Evolutionary conservation across 2,113 vertebrate genomes (phyloP).

Genomic region (Terrapene triunguis): DNA sequence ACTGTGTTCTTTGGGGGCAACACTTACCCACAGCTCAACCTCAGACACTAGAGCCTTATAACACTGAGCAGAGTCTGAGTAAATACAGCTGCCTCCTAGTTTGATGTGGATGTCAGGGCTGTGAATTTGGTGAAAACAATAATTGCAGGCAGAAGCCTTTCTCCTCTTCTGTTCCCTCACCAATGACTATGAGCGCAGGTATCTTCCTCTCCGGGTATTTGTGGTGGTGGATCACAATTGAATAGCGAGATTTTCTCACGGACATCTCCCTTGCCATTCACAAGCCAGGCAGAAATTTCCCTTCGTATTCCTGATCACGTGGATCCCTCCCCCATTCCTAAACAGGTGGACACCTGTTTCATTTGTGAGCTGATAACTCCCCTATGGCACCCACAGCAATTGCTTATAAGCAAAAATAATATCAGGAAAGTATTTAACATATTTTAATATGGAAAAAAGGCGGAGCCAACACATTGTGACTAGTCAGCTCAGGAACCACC

Average conservation of each 20-base stretch:
- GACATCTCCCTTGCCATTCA: neutral
- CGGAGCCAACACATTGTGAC: neutral
- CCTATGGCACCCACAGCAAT: slow-evolving; percentile 42
- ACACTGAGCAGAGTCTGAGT: neutral
- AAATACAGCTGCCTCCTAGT: neutral
- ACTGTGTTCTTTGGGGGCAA: neutral
- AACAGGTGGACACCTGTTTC: neutral
- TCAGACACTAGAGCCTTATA: neutral
- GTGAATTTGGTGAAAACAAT: neutral
- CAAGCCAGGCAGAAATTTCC: neutral
- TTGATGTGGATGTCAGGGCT: neutral
- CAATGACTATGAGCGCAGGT: neutral
- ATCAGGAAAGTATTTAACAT: slow-evolving; percentile 37
- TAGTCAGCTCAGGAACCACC: neutral
- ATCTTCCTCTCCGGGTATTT: neutral
- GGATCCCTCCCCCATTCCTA: neutral
- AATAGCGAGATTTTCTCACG: neutral
- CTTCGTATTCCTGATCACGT: neutral
- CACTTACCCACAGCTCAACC: too few species aligned
- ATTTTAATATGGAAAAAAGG: slow-evolving; percentile 35
- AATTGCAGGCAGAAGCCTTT: neutral
- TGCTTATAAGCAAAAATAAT: neutral
- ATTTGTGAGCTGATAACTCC: slow-evolving; percentile 23
- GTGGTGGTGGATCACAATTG: neutral
- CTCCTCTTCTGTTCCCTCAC: accelerated